These are phyloP conservation scores for Brachyptera risi DNA, from an alignment of 2,888 invertebrate genomes.

Conservation along the genomic window DNA sequence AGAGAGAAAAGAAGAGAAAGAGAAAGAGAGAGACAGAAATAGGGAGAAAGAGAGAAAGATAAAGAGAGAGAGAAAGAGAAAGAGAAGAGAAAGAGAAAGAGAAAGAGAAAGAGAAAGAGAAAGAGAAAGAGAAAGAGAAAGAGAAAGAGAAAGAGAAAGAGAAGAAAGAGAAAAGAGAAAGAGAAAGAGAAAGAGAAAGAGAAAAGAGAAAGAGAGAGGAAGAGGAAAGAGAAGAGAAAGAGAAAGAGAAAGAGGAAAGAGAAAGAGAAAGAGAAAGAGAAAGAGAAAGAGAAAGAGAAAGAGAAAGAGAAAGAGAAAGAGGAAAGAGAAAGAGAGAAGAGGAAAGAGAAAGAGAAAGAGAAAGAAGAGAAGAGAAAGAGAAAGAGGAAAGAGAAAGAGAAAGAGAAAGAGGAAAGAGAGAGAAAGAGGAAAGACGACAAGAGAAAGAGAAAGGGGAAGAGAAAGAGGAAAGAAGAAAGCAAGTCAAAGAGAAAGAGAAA, in stretches of 20 bases:
- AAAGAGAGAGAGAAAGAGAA: too few relatives aligned
- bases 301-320: not conserved
- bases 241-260: not conserved
- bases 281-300: not conserved
- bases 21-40: not conserved
- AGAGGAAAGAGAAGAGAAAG: not conserved
- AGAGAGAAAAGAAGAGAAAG: not conserved
- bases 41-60: too few relatives aligned
- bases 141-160: not conserved
- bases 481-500: too few relatives aligned
- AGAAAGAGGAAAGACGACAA: not conserved
- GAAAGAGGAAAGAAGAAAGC: too few relatives aligned
- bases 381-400: not conserved
- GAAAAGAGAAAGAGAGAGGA: not conserved
- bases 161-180: not conserved
- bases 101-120: not conserved
- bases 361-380: not conserved
- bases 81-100: not conserved
- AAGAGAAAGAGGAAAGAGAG: not conserved
- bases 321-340: not conserved
- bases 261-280: not conserved
- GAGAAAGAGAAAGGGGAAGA: not conserved
- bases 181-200: not conserved
- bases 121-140: not conserved
- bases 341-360: not conserved